Evolutionary conservation across 2,888 invertebrate genomes (phyloP).

Genomic region (Ptychoptera contaminata): DNA sequence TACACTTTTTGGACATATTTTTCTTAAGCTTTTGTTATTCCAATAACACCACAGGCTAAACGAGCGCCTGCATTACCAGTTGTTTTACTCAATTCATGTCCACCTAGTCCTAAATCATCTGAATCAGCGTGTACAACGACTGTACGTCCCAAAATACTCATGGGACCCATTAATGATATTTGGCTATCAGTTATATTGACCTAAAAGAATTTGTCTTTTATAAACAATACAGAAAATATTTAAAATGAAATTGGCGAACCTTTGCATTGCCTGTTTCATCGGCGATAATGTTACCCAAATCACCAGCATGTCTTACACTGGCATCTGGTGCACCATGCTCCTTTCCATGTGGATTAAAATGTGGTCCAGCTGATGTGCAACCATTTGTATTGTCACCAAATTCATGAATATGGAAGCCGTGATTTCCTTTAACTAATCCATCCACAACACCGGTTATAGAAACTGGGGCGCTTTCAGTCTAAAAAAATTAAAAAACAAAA

Average conservation of each 20-base stretch:
- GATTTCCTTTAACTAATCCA: slow-evolving; percentile 58
- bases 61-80: slow-evolving; percentile 93
- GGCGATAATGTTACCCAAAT: slow-evolving; percentile 72
- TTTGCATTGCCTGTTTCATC: slow-evolving; percentile 45
- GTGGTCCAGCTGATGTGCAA: slow-evolving; percentile 87
- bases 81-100: slow-evolving; percentile 79
- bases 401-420: slow-evolving; percentile 81
- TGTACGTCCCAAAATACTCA: slow-evolving; percentile 71
- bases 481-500: not conserved
- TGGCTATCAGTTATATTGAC: slow-evolving; percentile 44
- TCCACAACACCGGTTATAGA: slow-evolving; percentile 66
- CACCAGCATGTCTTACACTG: slow-evolving; percentile 67
- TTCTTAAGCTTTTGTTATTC: slow-evolving; percentile 25
- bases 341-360: slow-evolving; percentile 72
- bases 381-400: slow-evolving; percentile 93
- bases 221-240: not conserved
- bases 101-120: slow-evolving; percentile 87
- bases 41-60: slow-evolving; percentile 30
- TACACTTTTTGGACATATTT: not conserved
- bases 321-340: slow-evolving; percentile 74
- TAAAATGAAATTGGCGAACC: slow-evolving; percentile 20
- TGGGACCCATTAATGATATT: slow-evolving; percentile 50
- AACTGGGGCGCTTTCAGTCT: slow-evolving; percentile 32
- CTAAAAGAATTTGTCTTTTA: slow-evolving; percentile 8
- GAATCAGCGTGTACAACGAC: slow-evolving; percentile 83